These are phyloP conservation scores for Sialia sialis DNA, from an alignment of 2,113 vertebrate genomes.

Conservation along the genomic window DNA sequence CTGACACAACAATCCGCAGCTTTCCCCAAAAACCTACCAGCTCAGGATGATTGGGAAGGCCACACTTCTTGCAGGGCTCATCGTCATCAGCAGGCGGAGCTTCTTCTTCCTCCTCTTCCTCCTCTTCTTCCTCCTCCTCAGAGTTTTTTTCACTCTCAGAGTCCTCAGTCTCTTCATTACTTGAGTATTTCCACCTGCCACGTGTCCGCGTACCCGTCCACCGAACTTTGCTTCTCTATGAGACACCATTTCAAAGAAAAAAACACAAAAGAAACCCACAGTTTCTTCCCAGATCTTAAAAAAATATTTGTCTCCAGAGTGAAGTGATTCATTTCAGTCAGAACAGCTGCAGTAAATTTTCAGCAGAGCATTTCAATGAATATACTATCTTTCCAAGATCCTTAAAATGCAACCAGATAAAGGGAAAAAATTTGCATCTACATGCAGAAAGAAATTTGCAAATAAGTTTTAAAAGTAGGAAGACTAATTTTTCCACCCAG, in stretches of 20 bases:
- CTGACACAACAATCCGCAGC: neutral
- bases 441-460: neutral
- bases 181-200: conserved; percentile 82
- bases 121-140: conserved; percentile 73
- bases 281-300: neutral
- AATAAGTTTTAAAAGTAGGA: neutral
- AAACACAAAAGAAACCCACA: neutral
- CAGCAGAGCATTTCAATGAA: neutral
- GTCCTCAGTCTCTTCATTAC: conserved; percentile 83
- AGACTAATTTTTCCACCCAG: neutral
- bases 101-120: conserved; percentile 82
- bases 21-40: conserved; percentile 75
- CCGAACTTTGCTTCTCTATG: conserved; percentile 78
- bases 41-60: conserved; percentile 95
- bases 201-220: conserved; percentile 87
- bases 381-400: neutral
- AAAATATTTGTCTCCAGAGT: neutral
- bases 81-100: conserved; percentile 82
- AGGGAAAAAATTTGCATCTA: neutral
- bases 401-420: neutral
- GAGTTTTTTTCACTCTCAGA: conserved; percentile 82
- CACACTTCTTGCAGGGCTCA: conserved; percentile 94
- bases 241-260: conserved; percentile 14
- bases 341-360: neutral
- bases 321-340: neutral